Conservation (phyloP, 2,797 vertebrate genomes). For the Chelon auratus region DNA sequence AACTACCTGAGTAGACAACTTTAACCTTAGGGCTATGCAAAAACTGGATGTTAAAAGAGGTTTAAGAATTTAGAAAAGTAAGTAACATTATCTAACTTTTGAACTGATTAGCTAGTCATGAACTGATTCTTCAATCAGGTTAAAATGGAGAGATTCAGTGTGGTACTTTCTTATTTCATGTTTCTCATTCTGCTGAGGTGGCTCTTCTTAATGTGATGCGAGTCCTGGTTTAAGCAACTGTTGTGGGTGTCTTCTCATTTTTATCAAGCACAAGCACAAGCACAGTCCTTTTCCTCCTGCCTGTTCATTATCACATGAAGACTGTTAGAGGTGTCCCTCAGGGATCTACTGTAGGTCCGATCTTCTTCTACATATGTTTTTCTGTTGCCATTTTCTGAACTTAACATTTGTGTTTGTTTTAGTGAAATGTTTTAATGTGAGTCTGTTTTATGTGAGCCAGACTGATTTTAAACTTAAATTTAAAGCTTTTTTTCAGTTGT, state of each 20-base stretch:
- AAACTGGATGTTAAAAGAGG: constrained; percentile 9
- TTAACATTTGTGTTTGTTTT: background rate
- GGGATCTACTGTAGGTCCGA: background rate
- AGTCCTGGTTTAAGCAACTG: constrained; percentile 72
- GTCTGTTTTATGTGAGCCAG: too few species aligned
- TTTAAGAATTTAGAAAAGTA: constrained; percentile 31
- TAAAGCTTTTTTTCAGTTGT: too few species aligned
- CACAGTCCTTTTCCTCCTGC: constrained; percentile 12
- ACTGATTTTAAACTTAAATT: too few species aligned
- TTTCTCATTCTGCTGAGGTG: constrained; percentile 61
- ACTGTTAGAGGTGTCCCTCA: constrained; percentile 18
- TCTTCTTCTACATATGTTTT: background rate
- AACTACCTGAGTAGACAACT: background rate
- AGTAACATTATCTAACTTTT: background rate
- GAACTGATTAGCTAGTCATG: constrained; percentile 7
- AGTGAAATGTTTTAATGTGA: too few species aligned
- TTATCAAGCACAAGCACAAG: constrained; percentile 37
- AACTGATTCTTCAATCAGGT: constrained; percentile 60
- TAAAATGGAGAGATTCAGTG: constrained; percentile 59
- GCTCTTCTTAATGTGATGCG: constrained; percentile 53
- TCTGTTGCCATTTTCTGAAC: background rate
- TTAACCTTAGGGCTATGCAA: constrained; percentile 13
- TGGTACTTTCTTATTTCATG: constrained; percentile 33
- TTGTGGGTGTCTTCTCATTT: constrained; percentile 67
- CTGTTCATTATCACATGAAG: constrained; percentile 1